These are phyloP conservation scores for Cristatella mucedo DNA, from an alignment of 2,888 invertebrate species.

Conservation along the genomic window DNA sequence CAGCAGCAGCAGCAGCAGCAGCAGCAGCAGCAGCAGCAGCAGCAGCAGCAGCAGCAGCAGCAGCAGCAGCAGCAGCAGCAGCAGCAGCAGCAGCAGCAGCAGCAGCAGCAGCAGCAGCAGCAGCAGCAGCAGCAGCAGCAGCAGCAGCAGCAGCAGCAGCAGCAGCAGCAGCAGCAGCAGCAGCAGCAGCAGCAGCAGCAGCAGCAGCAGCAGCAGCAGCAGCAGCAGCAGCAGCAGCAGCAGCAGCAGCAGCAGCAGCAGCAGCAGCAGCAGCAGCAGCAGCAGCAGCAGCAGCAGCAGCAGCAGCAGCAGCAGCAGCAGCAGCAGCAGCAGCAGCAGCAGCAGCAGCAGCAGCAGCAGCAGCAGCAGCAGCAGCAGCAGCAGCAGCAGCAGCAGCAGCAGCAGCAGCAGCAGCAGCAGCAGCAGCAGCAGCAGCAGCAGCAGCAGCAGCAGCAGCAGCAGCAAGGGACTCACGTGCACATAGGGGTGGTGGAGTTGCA, in stretches of 20 bases:
- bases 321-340: background rate
- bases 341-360: conserved; percentile 3
- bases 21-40: background rate
- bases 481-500: no score
- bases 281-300: background rate
- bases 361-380: conserved; percentile 1
- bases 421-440: background rate
- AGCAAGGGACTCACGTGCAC: no score
- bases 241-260: background rate
- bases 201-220: background rate
- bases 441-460: background rate
- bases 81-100: conserved; percentile 3
- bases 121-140: conserved; percentile 1
- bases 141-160: conserved; percentile 1
- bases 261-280: conserved; percentile 1
- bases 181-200: conserved; percentile 3
- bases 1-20: background rate
- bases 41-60: background rate
- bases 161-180: background rate
- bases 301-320: background rate
- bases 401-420: conserved; percentile 4
- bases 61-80: background rate
- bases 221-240: background rate
- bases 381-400: background rate
- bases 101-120: background rate